Base-by-base conservation (phyloP, 2,888 invertebrate genomes). In the Rhagonycha lutea region DNA sequence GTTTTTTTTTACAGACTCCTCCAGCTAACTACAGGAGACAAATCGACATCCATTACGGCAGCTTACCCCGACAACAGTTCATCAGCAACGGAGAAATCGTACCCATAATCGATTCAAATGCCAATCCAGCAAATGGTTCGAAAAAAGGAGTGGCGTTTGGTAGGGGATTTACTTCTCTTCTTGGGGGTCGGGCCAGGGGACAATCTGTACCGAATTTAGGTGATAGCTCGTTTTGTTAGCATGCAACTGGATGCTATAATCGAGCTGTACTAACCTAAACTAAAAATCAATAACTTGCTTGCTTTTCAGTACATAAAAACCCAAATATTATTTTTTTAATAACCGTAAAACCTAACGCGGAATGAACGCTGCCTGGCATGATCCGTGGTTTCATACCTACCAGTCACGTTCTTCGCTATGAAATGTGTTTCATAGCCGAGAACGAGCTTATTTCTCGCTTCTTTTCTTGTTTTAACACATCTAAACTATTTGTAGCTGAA, bases 141-240 rank as follows among this genome's bases (percentile, higher is more conserved):
- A 90, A 91, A 89, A 91, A 90, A 85, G 92, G 91, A 84, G 93
- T 94, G 82, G 93, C 91, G 86, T 93, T 95, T 90, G 95, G 96
- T 94, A 95, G 87, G 87, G 87, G 87, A 81, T 83, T 87, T 86
- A 85, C 86, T 80, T 85, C 87, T 87, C 88, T 87, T 83, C 88
- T 86, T 85, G 88, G 90, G 89, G 91, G 90, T 90, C 89, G 91
- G 90, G 89, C 92, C 86, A 91, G 92, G 89, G 95, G 96, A 89
- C 94, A 93, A 86, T 96, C 96, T 85, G 96, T 96, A 87, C 97
- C 97, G 85, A 96, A 96, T 90, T 90, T 97, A 96, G 96, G 96
- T 96, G 88, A 87, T 85, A 83, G 83, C 84, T 84, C 84, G 81
- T 79, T 82, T 83, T 79, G 18, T 75, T 77, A 75, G 80, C 81